These are phyloP conservation scores for Bembecia ichneumoniformis DNA, from an alignment of 2,888 invertebrate species.

Conservation along the genomic window DNA sequence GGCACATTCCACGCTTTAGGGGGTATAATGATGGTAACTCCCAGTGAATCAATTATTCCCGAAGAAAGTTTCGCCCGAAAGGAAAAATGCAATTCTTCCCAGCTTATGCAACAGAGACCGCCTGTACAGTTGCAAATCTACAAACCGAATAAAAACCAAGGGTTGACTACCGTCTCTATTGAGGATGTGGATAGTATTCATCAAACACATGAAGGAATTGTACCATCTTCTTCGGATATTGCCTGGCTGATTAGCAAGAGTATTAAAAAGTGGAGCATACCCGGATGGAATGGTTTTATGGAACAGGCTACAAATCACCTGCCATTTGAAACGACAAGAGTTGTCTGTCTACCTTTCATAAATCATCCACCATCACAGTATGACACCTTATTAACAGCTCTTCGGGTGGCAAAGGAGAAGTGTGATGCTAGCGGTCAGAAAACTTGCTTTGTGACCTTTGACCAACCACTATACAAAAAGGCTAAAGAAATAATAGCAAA, in stretches of 20 bases:
- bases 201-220: neutral
- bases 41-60: neutral
- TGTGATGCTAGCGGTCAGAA: neutral
- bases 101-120: neutral
- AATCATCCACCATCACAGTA: neutral
- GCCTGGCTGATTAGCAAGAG: neutral
- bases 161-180: neutral
- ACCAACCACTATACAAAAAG: conserved; percentile 1
- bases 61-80: neutral
- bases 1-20: neutral
- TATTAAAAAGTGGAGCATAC: neutral
- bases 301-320: neutral
- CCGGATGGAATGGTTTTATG: neutral
- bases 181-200: neutral
- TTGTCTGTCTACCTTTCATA: neutral
- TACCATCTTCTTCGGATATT: neutral
- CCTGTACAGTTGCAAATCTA: neutral
- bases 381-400: neutral
- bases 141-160: neutral
- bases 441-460: neutral
- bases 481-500: neutral
- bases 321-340: neutral
- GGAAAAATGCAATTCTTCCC: neutral
- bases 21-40: neutral
- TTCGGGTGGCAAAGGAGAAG: neutral